Evolutionary conservation across 2,888 invertebrate species (phyloP).

Genomic region (Zaprionus obscuricornis): DNA sequence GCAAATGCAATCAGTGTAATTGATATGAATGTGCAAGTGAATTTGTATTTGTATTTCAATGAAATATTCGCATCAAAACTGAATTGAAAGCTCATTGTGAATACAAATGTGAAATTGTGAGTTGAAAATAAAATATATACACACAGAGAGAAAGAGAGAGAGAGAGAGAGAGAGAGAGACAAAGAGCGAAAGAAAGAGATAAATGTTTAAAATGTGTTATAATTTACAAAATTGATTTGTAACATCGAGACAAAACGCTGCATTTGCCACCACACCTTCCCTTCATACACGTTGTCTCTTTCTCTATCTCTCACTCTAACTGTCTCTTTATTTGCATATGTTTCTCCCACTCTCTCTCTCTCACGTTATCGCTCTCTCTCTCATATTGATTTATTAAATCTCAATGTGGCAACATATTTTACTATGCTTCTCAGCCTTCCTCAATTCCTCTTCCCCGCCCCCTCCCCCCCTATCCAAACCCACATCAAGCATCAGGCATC

Average conservation of each 20-base stretch:
- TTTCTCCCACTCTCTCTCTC: background rate
- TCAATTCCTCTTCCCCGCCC: background rate
- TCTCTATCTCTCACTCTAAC: background rate
- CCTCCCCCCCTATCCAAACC: background rate
- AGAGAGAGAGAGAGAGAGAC: background rate
- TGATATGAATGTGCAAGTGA: conserved; percentile 40
- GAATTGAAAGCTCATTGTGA: conserved; percentile 36
- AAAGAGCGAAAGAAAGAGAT: too few species aligned
- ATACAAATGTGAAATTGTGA: conserved; percentile 41
- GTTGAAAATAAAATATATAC: conserved; percentile 12
- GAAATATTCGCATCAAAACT: background rate
- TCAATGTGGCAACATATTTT: conserved; percentile 42
- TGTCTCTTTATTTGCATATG: background rate
- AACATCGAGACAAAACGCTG: conserved; percentile 36
- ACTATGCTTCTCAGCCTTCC: background rate
- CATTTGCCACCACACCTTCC: too few species aligned
- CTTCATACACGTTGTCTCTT: background rate
- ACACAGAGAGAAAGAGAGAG: background rate
- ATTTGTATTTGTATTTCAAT: conserved; percentile 3
- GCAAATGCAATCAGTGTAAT: conserved; percentile 79
- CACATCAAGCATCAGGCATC: too few species aligned
- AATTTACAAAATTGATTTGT: conserved; percentile 63
- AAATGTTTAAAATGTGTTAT: conserved; percentile 51
- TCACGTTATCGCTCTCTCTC: background rate
- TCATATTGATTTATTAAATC: conserved; percentile 57